Percentiles rank a stretch among this genome's conserved stretches.
These are phyloP conservation scores for Protobothrops mucrosquamatus DNA, from an alignment of 2,113 vertebrate species.

Conservation along the genomic window DNA sequence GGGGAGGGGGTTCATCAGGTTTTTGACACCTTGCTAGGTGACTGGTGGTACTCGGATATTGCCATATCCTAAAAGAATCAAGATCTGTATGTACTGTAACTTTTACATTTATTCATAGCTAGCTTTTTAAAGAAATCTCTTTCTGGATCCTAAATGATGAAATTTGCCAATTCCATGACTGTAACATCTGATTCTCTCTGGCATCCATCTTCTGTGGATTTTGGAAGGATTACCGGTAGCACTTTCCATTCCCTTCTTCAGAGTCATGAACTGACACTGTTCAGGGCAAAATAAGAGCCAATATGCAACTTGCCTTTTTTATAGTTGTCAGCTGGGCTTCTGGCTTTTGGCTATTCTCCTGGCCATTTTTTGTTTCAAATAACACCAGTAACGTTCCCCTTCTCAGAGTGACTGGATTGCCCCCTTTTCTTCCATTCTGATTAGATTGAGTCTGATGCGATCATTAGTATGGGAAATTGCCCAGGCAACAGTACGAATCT, in stretches of 20 bases:
- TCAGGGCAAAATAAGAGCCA: neutral
- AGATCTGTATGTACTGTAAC: neutral
- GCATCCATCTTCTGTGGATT: neutral
- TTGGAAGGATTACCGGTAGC: neutral
- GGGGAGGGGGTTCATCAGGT: too few relatives aligned
- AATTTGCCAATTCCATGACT: neutral
- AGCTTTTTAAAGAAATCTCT: neutral
- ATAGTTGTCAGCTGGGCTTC: neutral
- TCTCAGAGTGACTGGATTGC: neutral
- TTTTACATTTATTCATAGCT: neutral
- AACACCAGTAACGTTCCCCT: neutral
- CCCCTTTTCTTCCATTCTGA: neutral
- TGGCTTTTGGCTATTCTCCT: neutral
- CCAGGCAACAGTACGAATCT: neutral
- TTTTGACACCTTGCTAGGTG: too few relatives aligned
- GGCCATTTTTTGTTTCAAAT: neutral
- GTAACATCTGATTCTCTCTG: neutral
- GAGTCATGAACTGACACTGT: neutral
- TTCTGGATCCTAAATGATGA: neutral
- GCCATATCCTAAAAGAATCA: too few relatives aligned
- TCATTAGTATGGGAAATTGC: too few relatives aligned
- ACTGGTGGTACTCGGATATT: too few relatives aligned
- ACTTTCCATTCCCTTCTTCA: neutral
- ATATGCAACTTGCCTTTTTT: neutral
- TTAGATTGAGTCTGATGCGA: neutral